Conservation (phyloP, 2,888 invertebrate genomes). For the Bugulina stolonifera region DNA sequence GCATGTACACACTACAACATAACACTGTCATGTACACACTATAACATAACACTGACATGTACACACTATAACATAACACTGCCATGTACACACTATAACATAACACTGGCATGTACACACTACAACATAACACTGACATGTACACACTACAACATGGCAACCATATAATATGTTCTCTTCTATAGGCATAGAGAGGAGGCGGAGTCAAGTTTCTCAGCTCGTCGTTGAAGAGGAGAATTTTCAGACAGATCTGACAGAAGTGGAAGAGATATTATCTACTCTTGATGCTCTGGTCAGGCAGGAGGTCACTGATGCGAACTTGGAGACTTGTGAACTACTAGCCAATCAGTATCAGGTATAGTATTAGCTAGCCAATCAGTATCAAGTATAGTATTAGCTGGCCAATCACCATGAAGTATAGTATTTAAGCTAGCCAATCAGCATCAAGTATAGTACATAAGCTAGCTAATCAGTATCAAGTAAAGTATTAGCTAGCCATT, state of each 20-base stretch:
- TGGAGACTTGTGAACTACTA: slow-evolving; percentile 5
- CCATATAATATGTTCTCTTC: too few relatives aligned
- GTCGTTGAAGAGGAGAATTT: slow-evolving; percentile 7
- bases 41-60: too few relatives aligned
- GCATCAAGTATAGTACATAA: too few relatives aligned
- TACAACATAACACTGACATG: too few relatives aligned
- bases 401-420: too few relatives aligned
- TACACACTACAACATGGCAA: too few relatives aligned
- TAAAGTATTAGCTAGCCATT: neutral
- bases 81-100: too few relatives aligned
- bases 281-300: neutral
- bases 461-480: slow-evolving; percentile 20
- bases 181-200: slow-evolving; percentile 6
- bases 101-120: too few relatives aligned
- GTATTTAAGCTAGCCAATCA: slow-evolving; percentile 11
- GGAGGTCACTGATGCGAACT: neutral
- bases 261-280: neutral
- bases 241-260: slow-evolving; percentile 3
- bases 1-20: too few relatives aligned
- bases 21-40: too few relatives aligned
- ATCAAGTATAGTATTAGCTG: neutral
- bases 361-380: neutral
- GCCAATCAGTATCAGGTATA: slow-evolving; percentile 19
- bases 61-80: too few relatives aligned
- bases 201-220: neutral